Base-by-base conservation (phyloP, 2,113 vertebrate species). In the Sialia sialis region DNA sequence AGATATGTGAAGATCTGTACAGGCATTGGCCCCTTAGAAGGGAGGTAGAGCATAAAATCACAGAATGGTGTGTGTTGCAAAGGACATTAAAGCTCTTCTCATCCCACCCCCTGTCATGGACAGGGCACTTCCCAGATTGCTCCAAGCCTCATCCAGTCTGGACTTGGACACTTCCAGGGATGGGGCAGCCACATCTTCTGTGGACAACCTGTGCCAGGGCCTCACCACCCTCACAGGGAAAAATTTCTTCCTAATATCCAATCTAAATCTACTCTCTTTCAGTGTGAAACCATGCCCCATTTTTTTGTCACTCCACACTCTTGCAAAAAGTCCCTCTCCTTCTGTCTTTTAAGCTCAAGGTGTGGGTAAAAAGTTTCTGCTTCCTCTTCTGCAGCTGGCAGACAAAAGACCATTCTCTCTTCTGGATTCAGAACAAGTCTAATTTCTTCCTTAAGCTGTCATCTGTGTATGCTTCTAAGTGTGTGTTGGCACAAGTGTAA, bases 381-480 rank as follows among this genome's bases (percentile, higher is more conserved):
- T 73, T 88, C 44, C 54, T 73, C 20, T 88, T 58, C 38, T 74
- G 84, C 30, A 79, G 13, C 62, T 83, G 46, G 11, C 56, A 56
- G n/a, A 85, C 21, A 27, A 44, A 81, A 81, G 66, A 41, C 6
- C 34, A n/a, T 91, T 84, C 32, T 63, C 54, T 56, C 52, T 82
- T 66, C 69, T 88, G 77, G 41, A 62, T 69, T 85, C 41, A 68
- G 32, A 80, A 43, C 18, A 91, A 49, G 20, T 49, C 49, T 80
- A 9, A 95, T 87, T 80, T 54, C 41, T 91, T 93, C 85, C 43
- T 75, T 25, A 82, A 84, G 44, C 68, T 95, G 91, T 91, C 19
- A 11, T 82, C 39, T 60, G 30, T 69, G 41, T 64, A 44, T 29
- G n/a, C 16, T 87, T 89, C 62, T 66, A 51, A 84, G 90, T 92